Conservation (phyloP, 2,888 invertebrate species). For the Cryptus armator region DNA sequence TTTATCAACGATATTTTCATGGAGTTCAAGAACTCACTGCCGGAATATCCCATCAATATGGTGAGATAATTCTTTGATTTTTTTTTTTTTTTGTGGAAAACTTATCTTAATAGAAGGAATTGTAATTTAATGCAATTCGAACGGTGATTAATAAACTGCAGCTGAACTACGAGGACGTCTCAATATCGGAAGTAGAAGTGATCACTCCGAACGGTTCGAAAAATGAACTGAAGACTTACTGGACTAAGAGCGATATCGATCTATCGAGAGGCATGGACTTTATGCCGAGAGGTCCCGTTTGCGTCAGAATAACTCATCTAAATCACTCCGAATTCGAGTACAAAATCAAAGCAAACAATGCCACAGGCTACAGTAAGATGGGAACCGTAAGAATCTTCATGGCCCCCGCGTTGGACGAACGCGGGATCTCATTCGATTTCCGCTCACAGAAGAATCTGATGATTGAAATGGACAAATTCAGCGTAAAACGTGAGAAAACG, state of each 20-base stretch:
- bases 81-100: neutral
- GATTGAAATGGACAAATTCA: slow-evolving; percentile 91
- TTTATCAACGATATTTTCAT: slow-evolving; percentile 92
- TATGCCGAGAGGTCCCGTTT: slow-evolving; percentile 90
- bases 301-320: slow-evolving; percentile 91
- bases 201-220: slow-evolving; percentile 85
- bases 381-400: slow-evolving; percentile 90
- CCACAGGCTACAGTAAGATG: slow-evolving; percentile 82
- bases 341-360: slow-evolving; percentile 88
- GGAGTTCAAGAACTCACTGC: slow-evolving; percentile 90
- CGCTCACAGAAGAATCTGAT: slow-evolving; percentile 89
- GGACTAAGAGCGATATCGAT: slow-evolving; percentile 93
- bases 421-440: slow-evolving; percentile 88
- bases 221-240: slow-evolving; percentile 90
- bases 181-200: slow-evolving; percentile 87
- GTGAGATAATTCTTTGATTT: slow-evolving; percentile 82
- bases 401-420: slow-evolving; percentile 89
- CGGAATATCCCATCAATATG: slow-evolving; percentile 88
- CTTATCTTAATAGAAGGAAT: too few species aligned
- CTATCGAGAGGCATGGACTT: slow-evolving; percentile 94
- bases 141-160: slow-evolving; percentile 77
- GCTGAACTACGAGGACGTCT: slow-evolving; percentile 89
- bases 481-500: slow-evolving; percentile 86
- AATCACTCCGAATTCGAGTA: slow-evolving; percentile 91
- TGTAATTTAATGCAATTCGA: too few species aligned